A percentile compares a stretch with the other conserved stretches of the same genome.
phyloP scores from a whole-genome alignment of 2,797 vertebrate genomes.

The Netta rufina region DNA sequence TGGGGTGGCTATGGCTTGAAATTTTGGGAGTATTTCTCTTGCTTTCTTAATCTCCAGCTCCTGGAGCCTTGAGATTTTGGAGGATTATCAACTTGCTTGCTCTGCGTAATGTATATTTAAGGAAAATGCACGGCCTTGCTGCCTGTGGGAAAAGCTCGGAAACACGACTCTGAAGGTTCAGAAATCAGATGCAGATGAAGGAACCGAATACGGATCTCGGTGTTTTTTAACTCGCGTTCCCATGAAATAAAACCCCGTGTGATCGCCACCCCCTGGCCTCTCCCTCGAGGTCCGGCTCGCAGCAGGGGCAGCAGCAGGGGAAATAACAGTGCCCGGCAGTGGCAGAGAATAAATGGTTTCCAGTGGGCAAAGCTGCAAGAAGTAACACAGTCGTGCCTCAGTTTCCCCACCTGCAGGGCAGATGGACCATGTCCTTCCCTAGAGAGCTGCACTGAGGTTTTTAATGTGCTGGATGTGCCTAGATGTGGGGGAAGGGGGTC shows the following conservation, averaged over 20 bases:
- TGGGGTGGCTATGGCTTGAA: accelerated
- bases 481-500: neutral
- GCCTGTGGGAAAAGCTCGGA: neutral
- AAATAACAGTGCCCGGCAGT: neutral
- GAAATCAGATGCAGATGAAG: neutral
- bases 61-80: neutral
- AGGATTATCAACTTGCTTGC: neutral
- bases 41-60: neutral
- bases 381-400: neutral
- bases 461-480: neutral
- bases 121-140: neutral
- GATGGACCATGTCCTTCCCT: neutral
- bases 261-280: neutral
- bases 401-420: neutral
- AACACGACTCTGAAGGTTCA: neutral
- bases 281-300: neutral
- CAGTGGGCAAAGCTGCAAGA: neutral
- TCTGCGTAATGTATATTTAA: neutral
- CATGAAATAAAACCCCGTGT: neutral
- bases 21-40: neutral
- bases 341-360: neutral
- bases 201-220: neutral
- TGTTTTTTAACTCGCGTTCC: neutral
- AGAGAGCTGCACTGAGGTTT: neutral
- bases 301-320: neutral